phyloP scores from a whole-genome alignment of 1,140 invertebrate genomes.

The Heliconius himera region DNA sequence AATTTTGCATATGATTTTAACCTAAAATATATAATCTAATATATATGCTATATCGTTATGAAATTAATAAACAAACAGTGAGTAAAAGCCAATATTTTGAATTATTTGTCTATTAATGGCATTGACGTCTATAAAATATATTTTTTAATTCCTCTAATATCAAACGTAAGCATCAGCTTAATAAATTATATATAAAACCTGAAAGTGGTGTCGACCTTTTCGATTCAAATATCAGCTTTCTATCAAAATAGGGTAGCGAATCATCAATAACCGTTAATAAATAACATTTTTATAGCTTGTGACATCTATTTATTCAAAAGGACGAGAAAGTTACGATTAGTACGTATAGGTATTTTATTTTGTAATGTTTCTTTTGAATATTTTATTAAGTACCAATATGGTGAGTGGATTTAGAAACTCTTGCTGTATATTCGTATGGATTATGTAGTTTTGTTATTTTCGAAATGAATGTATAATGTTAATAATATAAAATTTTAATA shows the following conservation, averaged over 20 bases:
- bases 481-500: too few species aligned
- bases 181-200: constrained; percentile 12
- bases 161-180: background rate
- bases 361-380: too few species aligned
- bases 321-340: background rate
- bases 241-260: constrained; percentile 22
- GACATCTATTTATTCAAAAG: background rate
- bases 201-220: constrained; percentile 18
- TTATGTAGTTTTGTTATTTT: too few species aligned
- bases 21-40: background rate
- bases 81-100: background rate
- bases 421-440: too few species aligned
- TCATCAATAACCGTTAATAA: constrained; percentile 36
- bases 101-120: background rate
- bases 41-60: too few species aligned
- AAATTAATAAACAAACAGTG: too few species aligned
- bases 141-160: background rate
- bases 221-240: constrained; percentile 5
- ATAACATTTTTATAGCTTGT: constrained; percentile 16
- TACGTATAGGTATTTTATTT: background rate
- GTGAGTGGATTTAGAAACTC: too few species aligned
- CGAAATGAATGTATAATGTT: too few species aligned
- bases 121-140: background rate
- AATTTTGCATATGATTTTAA: background rate
- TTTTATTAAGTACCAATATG: too few species aligned